Base-by-base conservation (phyloP, 2,888 invertebrate genomes). In the Parthenolecanium corni region DNA sequence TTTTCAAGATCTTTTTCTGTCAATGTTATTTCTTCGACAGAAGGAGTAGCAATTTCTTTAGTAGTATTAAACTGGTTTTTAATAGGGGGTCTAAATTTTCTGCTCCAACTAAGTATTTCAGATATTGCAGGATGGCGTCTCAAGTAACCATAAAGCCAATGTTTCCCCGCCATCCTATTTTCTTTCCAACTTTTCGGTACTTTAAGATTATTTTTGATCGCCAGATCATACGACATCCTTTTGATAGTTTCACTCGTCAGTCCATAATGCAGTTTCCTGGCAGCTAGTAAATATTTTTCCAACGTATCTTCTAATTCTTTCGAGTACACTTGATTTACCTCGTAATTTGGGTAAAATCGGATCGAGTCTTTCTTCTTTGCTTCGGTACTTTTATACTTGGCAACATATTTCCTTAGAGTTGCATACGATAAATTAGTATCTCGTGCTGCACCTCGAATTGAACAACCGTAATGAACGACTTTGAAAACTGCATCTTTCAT, bases 141-240 rank as follows among this genome's bases (percentile, higher is more conserved):
- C 6, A 49, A 23, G 14, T 21, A 49, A 5, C 49, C 49, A 23
- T 49, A 49, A 23, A 49, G 49, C 49, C 49, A 49, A 49, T 49
- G 49, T 23, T 49, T 49, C 14, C 49, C 49, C 5, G 49, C 49
- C 21, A 21, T 49, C 49, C 21, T 49, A 23, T 21, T 49, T 23
- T 49, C 49, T 49, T 49, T 14, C 49, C 49, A 49, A 23, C 49
- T 49, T 49, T 49, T 49, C 2, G 49, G 49, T 21, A 49, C 23
- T 49, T 49, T 49, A 18, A 49, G 14, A 23, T 49, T 49, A 49
- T 49, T 49, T 9, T 49, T 49, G 14, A 49, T 9, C 18, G 49
- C 49, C 6, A 49, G 23, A 14, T 49, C 49, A 14, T 49, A 49
- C 4, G 49, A 49, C 21, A 49, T 14, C 12, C 23, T 18, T 23